Conservation (phyloP, 2,888 invertebrate genomes). For the Metalampra italica region DNA sequence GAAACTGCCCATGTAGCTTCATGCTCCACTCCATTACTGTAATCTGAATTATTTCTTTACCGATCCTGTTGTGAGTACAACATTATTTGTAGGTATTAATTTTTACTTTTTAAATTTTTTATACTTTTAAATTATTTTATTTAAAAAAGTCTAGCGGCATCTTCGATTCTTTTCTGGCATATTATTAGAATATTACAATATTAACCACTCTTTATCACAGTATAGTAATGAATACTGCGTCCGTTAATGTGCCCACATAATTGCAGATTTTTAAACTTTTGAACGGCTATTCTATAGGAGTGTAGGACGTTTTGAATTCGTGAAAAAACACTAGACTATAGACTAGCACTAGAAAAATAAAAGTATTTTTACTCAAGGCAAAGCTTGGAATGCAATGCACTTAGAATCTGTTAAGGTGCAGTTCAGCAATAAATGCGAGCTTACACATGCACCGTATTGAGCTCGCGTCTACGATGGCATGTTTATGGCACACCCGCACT, state of each 20-base stretch:
- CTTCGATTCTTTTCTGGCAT: too few species aligned
- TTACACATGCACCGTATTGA: constrained; percentile 37
- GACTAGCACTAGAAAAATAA: background rate
- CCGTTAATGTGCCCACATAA: too few species aligned
- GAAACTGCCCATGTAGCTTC: constrained; percentile 13
- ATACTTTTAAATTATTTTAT: too few species aligned
- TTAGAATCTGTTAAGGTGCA: constrained; percentile 25
- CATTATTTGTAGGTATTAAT: background rate
- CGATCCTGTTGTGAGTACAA: constrained; percentile 3
- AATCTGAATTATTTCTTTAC: constrained; percentile 18
- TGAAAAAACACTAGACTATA: too few species aligned
- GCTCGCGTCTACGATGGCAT: constrained; percentile 44
- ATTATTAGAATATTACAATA: too few species aligned
- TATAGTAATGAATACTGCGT: too few species aligned
- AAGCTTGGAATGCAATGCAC: constrained; percentile 4
- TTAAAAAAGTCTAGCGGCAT: too few species aligned
- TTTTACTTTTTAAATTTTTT: too few species aligned
- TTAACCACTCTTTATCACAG: too few species aligned
- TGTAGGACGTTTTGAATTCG: too few species aligned
- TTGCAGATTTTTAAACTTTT: too few species aligned
- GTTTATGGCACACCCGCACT: constrained; percentile 48
- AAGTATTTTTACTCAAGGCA: background rate
- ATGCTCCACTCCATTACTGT: constrained; percentile 13
- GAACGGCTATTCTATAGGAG: too few species aligned
- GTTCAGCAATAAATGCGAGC: constrained; percentile 33